Evolutionary conservation across 2,888 invertebrate genomes (phyloP).

Genomic region (Ptychoptera albimana): DNA sequence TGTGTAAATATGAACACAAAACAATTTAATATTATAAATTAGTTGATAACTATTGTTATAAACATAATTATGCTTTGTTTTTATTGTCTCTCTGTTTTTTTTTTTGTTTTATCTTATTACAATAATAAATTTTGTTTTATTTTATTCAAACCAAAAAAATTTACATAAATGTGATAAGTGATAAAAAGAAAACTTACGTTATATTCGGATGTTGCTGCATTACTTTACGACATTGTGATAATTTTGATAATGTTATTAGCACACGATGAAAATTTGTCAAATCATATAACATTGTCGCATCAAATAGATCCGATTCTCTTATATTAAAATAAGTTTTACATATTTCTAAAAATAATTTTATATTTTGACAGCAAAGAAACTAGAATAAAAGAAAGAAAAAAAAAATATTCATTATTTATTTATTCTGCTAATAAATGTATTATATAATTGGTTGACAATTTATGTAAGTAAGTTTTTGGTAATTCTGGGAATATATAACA

Average conservation of each 20-base stretch:
- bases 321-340: slow-evolving; percentile 75
- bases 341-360: slow-evolving; percentile 76
- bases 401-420: too few species aligned
- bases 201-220: slow-evolving; percentile 38
- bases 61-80: too few species aligned
- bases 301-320: slow-evolving; percentile 76
- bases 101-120: too few species aligned
- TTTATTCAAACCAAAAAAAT: too few species aligned
- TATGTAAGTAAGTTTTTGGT: too few species aligned
- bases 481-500: too few species aligned
- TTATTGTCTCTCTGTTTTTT: too few species aligned
- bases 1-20: too few species aligned
- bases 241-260: slow-evolving; percentile 72
- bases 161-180: not conserved
- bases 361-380: slow-evolving; percentile 94
- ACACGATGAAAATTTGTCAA: slow-evolving; percentile 90
- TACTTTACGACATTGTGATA: slow-evolving; percentile 65
- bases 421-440: slow-evolving; percentile 10
- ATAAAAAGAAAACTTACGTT: slow-evolving; percentile 43
- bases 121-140: too few species aligned
- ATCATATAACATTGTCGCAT: slow-evolving; percentile 90
- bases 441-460: slow-evolving; percentile 1
- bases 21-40: too few species aligned
- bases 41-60: too few species aligned
- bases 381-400: slow-evolving; percentile 31